Percentiles rank a stretch among this genome's conserved stretches.
These are phyloP conservation scores for Mellilla xanthometata DNA, from an alignment of 2,888 invertebrate species.

Conservation along the genomic window DNA sequence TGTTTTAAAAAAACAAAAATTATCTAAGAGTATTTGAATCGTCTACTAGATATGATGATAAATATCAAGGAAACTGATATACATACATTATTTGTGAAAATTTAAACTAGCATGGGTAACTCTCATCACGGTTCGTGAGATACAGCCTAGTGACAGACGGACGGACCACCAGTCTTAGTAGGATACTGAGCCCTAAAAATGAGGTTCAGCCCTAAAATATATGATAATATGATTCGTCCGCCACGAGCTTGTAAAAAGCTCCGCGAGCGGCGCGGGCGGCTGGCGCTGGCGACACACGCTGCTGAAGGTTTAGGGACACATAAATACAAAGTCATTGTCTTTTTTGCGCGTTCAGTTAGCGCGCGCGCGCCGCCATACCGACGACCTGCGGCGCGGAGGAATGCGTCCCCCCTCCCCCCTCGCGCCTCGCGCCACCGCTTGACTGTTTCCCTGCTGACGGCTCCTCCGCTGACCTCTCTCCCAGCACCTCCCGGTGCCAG, in stretches of 20 bases:
- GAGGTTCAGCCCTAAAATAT: too few relatives aligned
- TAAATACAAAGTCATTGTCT: conserved; percentile 76
- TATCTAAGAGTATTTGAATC: too few relatives aligned
- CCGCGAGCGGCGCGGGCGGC: conserved; percentile 36
- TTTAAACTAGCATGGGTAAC: too few relatives aligned
- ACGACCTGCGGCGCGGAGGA: conserved; percentile 55
- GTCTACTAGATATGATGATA: too few relatives aligned
- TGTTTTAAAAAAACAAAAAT: too few relatives aligned
- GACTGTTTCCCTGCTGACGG: conserved; percentile 9
- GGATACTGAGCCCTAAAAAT: too few relatives aligned
- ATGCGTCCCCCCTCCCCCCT: conserved; percentile 33
- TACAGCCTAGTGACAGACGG: too few relatives aligned
- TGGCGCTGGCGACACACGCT: conserved; percentile 60
- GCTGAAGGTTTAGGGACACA: conserved; percentile 74
- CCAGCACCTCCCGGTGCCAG: neutral
- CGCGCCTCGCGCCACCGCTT: conserved; percentile 8
- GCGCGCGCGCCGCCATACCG: conserved; percentile 68
- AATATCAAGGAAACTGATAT: too few relatives aligned
- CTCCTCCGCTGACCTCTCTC: neutral
- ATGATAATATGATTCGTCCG: too few relatives aligned
- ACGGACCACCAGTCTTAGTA: too few relatives aligned
- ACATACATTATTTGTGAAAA: too few relatives aligned
- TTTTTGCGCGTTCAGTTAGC: conserved; percentile 70
- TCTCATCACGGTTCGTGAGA: too few relatives aligned
- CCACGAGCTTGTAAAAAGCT: conserved; percentile 39